These are phyloP conservation scores for Aricia artaxerxes DNA, from an alignment of 2,888 invertebrate genomes.

Conservation along the genomic window DNA sequence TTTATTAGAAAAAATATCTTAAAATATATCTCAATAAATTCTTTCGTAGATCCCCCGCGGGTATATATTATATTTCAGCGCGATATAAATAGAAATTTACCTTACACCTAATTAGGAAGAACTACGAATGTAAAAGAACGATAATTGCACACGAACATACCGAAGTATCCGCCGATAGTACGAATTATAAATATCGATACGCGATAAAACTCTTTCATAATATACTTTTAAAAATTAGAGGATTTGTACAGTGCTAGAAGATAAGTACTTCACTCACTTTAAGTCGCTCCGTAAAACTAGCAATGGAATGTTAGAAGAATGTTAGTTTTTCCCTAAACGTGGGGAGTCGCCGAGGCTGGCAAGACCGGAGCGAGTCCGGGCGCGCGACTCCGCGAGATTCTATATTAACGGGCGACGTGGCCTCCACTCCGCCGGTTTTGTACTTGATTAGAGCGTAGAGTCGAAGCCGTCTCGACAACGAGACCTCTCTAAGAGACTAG, in stretches of 20 bases:
- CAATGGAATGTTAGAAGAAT: slow-evolving; percentile 69
- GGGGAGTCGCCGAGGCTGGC: slow-evolving; percentile 47
- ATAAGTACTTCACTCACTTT: slow-evolving; percentile 78
- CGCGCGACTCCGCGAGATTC: slow-evolving; percentile 43
- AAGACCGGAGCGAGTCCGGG: slow-evolving; percentile 48
- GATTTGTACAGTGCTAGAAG: slow-evolving; percentile 55
- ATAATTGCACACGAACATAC: slow-evolving; percentile 70
- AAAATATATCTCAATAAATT: slow-evolving; percentile 76
- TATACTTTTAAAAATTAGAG: slow-evolving; percentile 43
- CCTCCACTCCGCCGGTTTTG: slow-evolving; percentile 65
- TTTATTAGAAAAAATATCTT: slow-evolving; percentile 76
- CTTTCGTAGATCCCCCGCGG: slow-evolving; percentile 59
- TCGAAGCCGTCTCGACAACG: slow-evolving; percentile 52
- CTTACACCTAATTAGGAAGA: slow-evolving; percentile 75
- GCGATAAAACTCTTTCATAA: slow-evolving; percentile 41
- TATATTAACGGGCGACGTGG: slow-evolving; percentile 35
- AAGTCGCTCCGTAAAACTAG: slow-evolving; percentile 70
- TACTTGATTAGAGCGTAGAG: slow-evolving; percentile 69
- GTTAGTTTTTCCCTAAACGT: slow-evolving; percentile 53
- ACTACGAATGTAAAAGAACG: slow-evolving; percentile 67
- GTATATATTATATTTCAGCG: slow-evolving; percentile 63
- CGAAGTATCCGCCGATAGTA: slow-evolving; percentile 51
- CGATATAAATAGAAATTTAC: slow-evolving; percentile 70
- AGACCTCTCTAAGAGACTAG: slow-evolving; percentile 70
- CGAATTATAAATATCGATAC: slow-evolving; percentile 41